Conservation (phyloP, 2,113 vertebrate genomes). For the Percina caprodes region DNA sequence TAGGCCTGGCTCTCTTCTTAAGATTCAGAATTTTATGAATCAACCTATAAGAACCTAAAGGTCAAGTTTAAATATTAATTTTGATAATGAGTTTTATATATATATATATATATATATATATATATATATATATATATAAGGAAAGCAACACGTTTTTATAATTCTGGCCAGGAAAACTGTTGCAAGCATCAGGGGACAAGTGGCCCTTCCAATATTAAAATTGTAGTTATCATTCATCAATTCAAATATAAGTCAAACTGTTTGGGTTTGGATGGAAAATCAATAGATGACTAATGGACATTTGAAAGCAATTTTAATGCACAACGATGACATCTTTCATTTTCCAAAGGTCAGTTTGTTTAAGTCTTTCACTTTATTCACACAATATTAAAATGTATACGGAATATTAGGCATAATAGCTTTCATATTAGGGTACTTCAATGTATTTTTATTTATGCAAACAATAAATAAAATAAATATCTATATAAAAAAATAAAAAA, state of each 20-base stretch:
- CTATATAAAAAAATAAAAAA: too few species aligned
- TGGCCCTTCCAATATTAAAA: conserved; percentile 32
- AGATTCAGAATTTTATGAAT: background rate
- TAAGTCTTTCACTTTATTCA: background rate
- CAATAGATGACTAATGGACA: conserved; percentile 56
- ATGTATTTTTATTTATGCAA: conserved; percentile 29
- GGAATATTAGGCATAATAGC: background rate
- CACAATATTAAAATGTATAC: background rate
- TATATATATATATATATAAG: too few species aligned
- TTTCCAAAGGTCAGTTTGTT: background rate
- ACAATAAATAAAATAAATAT: background rate
- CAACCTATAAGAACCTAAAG: background rate
- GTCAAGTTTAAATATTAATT: background rate
- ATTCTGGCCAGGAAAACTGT: background rate
- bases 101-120: too few species aligned
- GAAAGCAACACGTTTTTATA: background rate
- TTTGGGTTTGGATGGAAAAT: conserved; percentile 53
- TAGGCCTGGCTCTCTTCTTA: background rate
- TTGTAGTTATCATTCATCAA: conserved; percentile 59
- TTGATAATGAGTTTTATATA: background rate
- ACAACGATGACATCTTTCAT: background rate
- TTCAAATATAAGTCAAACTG: conserved; percentile 50
- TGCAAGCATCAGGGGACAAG: background rate
- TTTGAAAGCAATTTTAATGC: conserved; percentile 5
- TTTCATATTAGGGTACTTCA: background rate